A percentile compares a stretch with the other conserved stretches of the same genome.
Conservation (phyloP, 2,113 vertebrate genomes). For the Vimba vimba region DNA sequence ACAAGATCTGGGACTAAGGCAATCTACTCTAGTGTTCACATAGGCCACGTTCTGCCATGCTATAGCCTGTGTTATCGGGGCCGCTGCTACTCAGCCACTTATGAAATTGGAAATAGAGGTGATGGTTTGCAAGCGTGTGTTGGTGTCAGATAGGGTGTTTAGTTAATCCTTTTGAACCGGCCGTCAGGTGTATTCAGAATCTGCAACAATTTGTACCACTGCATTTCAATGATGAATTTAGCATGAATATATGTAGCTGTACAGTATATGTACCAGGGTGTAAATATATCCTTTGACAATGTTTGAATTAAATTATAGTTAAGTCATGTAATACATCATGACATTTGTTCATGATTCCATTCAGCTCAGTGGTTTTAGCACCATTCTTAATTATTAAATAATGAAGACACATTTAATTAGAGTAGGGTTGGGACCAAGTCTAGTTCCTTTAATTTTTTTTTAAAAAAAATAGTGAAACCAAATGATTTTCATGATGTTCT, state of each 20-base stretch:
- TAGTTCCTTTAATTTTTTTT: too few relatives aligned
- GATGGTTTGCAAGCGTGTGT: conserved; percentile 25
- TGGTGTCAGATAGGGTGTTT: conserved; percentile 7
- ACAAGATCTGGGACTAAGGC: conserved; percentile 45
- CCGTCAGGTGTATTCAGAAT: conserved; percentile 29
- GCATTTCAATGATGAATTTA: conserved; percentile 19
- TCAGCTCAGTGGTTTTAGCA: neutral
- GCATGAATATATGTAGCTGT: neutral
- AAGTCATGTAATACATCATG: neutral
- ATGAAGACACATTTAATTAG: too few relatives aligned
- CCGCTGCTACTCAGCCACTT: conserved; percentile 12
- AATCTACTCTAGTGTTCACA: conserved; percentile 40
- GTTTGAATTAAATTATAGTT: neutral
- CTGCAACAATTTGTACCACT: conserved; percentile 33
- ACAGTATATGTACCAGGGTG: neutral
- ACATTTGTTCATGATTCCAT: neutral
- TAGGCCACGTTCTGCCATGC: conserved; percentile 1
- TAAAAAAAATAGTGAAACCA: too few relatives aligned
- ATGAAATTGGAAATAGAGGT: conserved; percentile 39
- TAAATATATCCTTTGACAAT: neutral
- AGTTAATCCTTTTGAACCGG: neutral
- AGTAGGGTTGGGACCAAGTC: too few relatives aligned
- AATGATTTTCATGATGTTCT: too few relatives aligned
- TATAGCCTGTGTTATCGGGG: conserved; percentile 4
- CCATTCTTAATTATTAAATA: neutral